A percentile compares a stretch with the other conserved stretches of the same genome.
Conservation (phyloP, 2,888 invertebrate genomes). For the Liodrosophila aerea region DNA sequence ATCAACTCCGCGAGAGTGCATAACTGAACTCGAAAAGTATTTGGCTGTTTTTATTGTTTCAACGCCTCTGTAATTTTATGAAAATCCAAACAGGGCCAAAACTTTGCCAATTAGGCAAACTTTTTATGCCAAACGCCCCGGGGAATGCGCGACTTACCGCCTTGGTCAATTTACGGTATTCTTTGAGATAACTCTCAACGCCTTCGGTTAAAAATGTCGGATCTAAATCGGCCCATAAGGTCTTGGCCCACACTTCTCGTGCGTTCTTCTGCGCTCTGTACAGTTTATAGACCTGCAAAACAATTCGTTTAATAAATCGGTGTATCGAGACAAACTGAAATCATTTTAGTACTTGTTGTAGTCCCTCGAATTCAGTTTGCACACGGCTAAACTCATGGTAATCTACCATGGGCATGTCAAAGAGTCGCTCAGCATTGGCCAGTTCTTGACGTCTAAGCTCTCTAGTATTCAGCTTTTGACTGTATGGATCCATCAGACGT, state of each 20-base stretch:
- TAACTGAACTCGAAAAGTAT: conserved; percentile 41
- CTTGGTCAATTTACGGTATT: conserved; percentile 89
- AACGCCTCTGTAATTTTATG: conserved; percentile 58
- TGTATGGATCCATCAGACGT: conserved; percentile 85
- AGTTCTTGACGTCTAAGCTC: conserved; percentile 85
- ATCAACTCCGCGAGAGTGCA: conserved; percentile 16
- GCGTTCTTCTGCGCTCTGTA: conserved; percentile 90
- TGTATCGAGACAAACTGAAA: background rate
- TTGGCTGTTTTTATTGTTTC: conserved; percentile 57
- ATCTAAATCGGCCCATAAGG: conserved; percentile 93
- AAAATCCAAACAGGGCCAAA: conserved; percentile 57
- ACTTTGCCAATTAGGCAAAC: conserved; percentile 71
- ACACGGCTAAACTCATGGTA: conserved; percentile 89
- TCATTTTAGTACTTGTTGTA: conserved; percentile 84
- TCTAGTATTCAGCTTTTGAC: conserved; percentile 85
- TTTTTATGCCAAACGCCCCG: conserved; percentile 36
- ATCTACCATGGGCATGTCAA: conserved; percentile 92
- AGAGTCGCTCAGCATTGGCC: conserved; percentile 91
- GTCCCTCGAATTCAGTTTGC: conserved; percentile 85
- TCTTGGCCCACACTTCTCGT: conserved; percentile 92
- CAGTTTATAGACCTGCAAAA: conserved; percentile 86
- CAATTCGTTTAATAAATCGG: background rate
- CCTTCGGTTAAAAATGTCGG: conserved; percentile 92
- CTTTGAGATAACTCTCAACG: conserved; percentile 92
- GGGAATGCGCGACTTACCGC: conserved; percentile 82